Percentiles rank a stretch among this genome's conserved stretches.
Conservation (phyloP, 2,888 invertebrate genomes). For the Sturmia bella region DNA sequence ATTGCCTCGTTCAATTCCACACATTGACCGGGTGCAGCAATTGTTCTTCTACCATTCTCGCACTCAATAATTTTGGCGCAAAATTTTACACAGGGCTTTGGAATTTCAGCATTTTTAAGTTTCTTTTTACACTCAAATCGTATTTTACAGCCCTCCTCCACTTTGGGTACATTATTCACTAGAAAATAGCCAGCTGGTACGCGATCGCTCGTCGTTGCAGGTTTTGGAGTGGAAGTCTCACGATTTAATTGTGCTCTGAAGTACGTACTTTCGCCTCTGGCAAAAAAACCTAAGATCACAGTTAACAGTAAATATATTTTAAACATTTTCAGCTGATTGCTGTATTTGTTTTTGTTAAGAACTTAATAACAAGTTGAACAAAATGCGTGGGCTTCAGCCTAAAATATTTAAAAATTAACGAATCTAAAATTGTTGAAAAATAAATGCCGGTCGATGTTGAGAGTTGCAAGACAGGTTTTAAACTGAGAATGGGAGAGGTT, state of each 20-base stretch:
- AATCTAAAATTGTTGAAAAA: not conserved
- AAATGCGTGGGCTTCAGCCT: not conserved
- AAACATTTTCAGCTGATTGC: conserved; percentile 36
- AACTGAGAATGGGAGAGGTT: conserved; percentile 1
- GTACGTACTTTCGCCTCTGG: conserved; percentile 4
- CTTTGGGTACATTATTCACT: conserved; percentile 69
- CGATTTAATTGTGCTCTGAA: conserved; percentile 1
- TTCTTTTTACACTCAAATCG: conserved; percentile 75
- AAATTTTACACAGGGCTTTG: conserved; percentile 76
- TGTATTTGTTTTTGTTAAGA: not conserved
- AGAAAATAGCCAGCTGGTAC: conserved; percentile 52
- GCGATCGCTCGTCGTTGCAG: conserved; percentile 46
- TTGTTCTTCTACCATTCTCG: conserved; percentile 64
- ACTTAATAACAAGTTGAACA: not conserved
- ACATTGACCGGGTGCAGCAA: conserved; percentile 74
- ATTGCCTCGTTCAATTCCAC: conserved; percentile 74
- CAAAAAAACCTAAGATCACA: conserved; percentile 36
- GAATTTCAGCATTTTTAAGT: conserved; percentile 71
- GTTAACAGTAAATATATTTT: conserved; percentile 28
- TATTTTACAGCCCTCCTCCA: conserved; percentile 73
- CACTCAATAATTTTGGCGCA: conserved; percentile 76
- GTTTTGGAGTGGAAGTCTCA: conserved; percentile 29
- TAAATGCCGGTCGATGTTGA: not conserved
- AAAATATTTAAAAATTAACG: not conserved
- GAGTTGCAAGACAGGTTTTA: not conserved